Conservation (phyloP, 2,113 vertebrate species). For the Connochaetes taurinus region DNA sequence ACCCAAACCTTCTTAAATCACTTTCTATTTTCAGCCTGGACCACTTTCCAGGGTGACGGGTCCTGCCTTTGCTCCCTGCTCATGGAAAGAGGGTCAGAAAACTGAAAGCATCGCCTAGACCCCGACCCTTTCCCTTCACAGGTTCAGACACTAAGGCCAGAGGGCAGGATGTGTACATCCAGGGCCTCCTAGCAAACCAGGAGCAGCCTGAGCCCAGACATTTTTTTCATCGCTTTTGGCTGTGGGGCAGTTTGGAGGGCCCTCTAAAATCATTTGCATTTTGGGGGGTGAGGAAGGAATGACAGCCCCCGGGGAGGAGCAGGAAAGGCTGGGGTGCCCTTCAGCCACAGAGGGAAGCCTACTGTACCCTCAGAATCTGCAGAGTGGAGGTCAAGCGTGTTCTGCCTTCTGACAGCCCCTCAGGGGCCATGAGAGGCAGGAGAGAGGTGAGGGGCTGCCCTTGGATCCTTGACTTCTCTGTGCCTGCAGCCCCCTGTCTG, state of each 20-base stretch:
- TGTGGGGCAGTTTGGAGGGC: neutral
- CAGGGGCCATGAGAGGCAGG: neutral
- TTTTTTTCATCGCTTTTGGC: neutral
- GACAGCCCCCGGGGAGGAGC: neutral
- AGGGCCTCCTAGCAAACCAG: neutral
- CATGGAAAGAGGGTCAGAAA: neutral
- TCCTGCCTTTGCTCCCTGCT: neutral
- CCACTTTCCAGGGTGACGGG: neutral
- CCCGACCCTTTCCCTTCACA: neutral
- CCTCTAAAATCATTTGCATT: neutral
- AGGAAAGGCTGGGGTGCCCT: neutral
- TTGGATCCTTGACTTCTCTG: neutral
- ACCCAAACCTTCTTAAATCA: neutral
- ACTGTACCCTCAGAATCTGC: neutral
- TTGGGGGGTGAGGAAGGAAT: neutral
- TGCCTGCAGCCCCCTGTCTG: neutral
- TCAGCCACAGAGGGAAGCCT: neutral
- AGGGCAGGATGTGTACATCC: neutral
- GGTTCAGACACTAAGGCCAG: neutral
- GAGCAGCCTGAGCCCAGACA: neutral
- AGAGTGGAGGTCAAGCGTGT: neutral
- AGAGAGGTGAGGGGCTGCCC: neutral
- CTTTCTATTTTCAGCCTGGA: neutral
- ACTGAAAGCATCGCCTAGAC: neutral
- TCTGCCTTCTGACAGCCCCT: neutral